Base-by-base conservation (phyloP, 2,797 vertebrate genomes). In the Aphelocoma californica region DNA sequence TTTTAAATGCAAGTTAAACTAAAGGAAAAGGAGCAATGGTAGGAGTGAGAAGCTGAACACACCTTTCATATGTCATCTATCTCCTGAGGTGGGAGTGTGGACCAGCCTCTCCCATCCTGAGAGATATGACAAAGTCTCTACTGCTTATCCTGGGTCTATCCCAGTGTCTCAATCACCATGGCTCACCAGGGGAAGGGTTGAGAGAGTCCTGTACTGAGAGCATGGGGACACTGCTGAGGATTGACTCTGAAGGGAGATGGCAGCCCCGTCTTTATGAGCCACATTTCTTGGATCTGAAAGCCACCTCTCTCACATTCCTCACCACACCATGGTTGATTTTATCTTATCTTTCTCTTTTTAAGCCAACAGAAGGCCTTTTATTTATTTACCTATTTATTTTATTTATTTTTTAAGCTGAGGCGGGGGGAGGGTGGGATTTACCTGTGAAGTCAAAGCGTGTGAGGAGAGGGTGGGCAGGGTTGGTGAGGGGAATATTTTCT, bases 361-460 rank as follows among this genome's bases (percentile, higher is more conserved):
- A 97, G 97, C 96, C 97, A 97, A 96, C 51, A 36, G 93, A 98
- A 97, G 97, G 97, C 97, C 97, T 98, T 95, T 94, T 88, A 94
- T 94, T 96, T 94, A 75, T 94, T 93, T 94, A 83, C n/a, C n/a
- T 95, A 72, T 93, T 96, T 91, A 69, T 88, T 97, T 97, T 88
- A 95, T 96, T 97, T 97, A 95, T 97, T 97, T 98, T 97, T 97
- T 96, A 96, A 90, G 47, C 45, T 94, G 92, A 88, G 88, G 45
- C 5, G 94, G 74, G 96, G 92, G 77, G 81, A 67, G 90, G 89
- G 87, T 80, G 89, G 77, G 90, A 72, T 91, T 89, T 93, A 51
- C 67, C 57, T 96, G 79, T 90, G 77, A 95, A 95, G 78, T 95
- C 93, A 45, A 81, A 93, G 81, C 56, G 44, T 64, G 45, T 92